phyloP scores from a whole-genome alignment of 1,140 invertebrate genomes.

The Hyposmocoma kahamanoa region DNA sequence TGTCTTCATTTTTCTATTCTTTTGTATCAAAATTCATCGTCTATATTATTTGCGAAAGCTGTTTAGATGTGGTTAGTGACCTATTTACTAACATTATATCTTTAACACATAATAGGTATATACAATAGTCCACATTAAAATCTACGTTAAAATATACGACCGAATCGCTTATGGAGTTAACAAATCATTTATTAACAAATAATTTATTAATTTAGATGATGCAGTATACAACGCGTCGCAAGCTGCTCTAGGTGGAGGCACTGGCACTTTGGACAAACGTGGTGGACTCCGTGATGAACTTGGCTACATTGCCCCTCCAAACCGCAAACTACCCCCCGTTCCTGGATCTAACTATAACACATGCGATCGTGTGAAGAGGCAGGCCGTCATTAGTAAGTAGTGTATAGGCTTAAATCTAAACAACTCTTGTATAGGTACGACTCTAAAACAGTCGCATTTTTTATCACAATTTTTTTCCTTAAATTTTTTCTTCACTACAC shows the following conservation, averaged over 20 bases:
- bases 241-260: slow-evolving; percentile 68
- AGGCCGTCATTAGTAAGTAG: slow-evolving; percentile 91
- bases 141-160: too few relatives aligned
- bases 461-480: too few relatives aligned
- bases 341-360: slow-evolving; percentile 95
- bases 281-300: slow-evolving; percentile 90
- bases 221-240: slow-evolving; percentile 85
- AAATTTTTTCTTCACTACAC: too few relatives aligned
- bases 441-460: too few relatives aligned
- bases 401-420: slow-evolving; percentile 22
- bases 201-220: slow-evolving; percentile 80
- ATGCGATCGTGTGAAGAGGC: slow-evolving; percentile 93
- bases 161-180: too few relatives aligned
- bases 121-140: too few relatives aligned
- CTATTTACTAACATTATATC: too few relatives aligned
- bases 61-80: not conserved
- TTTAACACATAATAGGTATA: too few relatives aligned
- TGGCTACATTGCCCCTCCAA: slow-evolving; percentile 93
- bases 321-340: slow-evolving; percentile 91
- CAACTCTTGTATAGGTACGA: too few relatives aligned
- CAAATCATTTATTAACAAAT: too few relatives aligned
- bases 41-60: slow-evolving; percentile 7
- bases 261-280: slow-evolving; percentile 89
- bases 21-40: slow-evolving; percentile 11
- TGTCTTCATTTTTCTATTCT: slow-evolving; percentile 1